Evolutionary conservation across 23 tunicate genomes (phyloP).

Genomic region (Oikopleura dioica): DNA sequence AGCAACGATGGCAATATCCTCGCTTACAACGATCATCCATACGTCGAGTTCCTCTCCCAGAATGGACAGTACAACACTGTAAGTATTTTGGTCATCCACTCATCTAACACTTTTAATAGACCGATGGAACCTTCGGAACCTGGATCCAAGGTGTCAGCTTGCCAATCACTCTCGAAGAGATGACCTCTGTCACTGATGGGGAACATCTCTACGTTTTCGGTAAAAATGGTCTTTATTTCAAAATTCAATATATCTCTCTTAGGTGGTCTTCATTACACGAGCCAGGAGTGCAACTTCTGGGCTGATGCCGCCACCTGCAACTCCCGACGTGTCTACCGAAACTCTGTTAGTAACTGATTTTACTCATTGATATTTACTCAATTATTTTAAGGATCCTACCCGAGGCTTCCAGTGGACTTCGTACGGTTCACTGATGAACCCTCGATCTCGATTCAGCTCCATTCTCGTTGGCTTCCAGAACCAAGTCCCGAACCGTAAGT

Average conservation of each 20-base stretch:
- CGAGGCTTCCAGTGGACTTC: background rate
- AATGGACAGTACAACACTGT: background rate
- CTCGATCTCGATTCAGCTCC: background rate
- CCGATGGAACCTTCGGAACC: background rate
- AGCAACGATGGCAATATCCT: no score
- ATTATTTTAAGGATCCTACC: background rate
- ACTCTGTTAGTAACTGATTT: no score
- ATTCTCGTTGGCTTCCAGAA: background rate
- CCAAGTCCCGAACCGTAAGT: no score
- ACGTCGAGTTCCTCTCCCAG: background rate
- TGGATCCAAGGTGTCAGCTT: background rate
- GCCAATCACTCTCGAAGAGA: background rate
- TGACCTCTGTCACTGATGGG: background rate
- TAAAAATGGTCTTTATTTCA: background rate
- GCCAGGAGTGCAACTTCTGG: background rate
- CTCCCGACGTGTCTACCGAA: background rate
- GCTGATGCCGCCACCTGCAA: background rate
- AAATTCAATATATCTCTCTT: background rate
- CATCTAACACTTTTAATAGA: no score
- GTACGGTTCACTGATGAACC: background rate
- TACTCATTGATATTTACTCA: no score
- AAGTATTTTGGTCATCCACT: no score
- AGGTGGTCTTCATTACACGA: background rate
- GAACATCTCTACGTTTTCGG: background rate
- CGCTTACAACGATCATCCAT: background rate